phyloP scores from a whole-genome alignment of 2,888 invertebrate genomes.

The Cataglyphis altisquamis region DNA sequence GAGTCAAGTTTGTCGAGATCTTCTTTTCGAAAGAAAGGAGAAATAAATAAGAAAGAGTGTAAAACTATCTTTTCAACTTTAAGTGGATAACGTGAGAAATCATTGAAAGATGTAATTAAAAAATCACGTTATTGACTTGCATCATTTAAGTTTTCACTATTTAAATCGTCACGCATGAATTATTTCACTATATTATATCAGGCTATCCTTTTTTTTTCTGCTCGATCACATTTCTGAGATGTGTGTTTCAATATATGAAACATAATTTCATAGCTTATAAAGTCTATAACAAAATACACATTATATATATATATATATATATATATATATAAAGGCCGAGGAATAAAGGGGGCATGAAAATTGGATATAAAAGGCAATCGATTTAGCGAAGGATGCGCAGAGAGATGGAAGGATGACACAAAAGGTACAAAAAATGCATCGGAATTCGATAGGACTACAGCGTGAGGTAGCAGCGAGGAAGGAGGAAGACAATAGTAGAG shows the following conservation, averaged over 20 bases:
- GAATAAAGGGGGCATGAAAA: background rate
- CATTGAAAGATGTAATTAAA: background rate
- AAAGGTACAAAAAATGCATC: slow-evolving; percentile 25
- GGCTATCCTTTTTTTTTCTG: background rate
- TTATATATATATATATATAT: background rate
- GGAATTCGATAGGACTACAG: slow-evolving; percentile 55
- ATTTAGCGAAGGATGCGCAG: slow-evolving; percentile 22
- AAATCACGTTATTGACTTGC: slow-evolving; percentile 18
- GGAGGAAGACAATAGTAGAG: slow-evolving; percentile 62
- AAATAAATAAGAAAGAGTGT: background rate
- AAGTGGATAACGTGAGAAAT: background rate
- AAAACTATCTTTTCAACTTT: no score
- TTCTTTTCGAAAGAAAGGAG: background rate
- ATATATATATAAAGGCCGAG: background rate
- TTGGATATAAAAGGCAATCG: background rate
- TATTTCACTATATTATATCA: background rate
- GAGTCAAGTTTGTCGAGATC: background rate
- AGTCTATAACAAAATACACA: background rate
- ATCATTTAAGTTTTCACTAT: background rate
- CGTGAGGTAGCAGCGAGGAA: slow-evolving; percentile 22
- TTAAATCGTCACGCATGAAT: slow-evolving; percentile 6
- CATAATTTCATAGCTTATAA: background rate
- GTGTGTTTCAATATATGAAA: no score
- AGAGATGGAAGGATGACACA: slow-evolving; percentile 27
- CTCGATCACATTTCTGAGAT: background rate